A percentile compares a stretch with the other conserved stretches of the same genome.
phyloP scores from a whole-genome alignment of 2,113 vertebrate genomes.

The Tinamus guttatus region DNA sequence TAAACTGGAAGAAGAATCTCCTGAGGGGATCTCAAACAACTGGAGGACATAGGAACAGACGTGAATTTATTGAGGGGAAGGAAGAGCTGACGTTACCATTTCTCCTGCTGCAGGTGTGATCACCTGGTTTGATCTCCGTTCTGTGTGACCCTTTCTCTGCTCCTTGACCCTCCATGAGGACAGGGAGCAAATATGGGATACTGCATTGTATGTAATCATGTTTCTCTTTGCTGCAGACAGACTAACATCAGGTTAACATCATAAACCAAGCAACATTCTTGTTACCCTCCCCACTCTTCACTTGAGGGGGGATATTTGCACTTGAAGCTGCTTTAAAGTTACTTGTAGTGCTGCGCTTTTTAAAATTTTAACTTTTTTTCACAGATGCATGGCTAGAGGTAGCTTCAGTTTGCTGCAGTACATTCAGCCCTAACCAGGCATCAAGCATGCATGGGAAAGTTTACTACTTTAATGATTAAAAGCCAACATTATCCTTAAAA shows the following conservation, averaged over 20 bases:
- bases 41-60: not conserved
- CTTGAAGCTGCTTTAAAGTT: not conserved
- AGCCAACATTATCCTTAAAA: not conserved
- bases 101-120: not conserved
- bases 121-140: not conserved
- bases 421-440: not conserved
- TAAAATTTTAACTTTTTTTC: not conserved
- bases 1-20: not conserved
- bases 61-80: not conserved
- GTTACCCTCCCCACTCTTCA: not conserved
- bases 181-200: not conserved
- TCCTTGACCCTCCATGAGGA: not conserved
- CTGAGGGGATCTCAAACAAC: not conserved
- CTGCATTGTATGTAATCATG: not conserved
- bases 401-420: not conserved
- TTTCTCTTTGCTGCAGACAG: not conserved
- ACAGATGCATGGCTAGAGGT: not conserved
- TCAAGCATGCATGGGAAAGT: not conserved
- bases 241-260: not conserved
- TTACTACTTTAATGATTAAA: not conserved
- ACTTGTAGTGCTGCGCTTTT: not conserved
- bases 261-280: not conserved
- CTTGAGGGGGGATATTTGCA: not conserved
- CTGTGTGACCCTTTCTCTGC: fast-evolving
- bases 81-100: not conserved